These are phyloP conservation scores for Lasioglossum morio DNA, from an alignment of 2,888 invertebrate species.

Conservation along the genomic window DNA sequence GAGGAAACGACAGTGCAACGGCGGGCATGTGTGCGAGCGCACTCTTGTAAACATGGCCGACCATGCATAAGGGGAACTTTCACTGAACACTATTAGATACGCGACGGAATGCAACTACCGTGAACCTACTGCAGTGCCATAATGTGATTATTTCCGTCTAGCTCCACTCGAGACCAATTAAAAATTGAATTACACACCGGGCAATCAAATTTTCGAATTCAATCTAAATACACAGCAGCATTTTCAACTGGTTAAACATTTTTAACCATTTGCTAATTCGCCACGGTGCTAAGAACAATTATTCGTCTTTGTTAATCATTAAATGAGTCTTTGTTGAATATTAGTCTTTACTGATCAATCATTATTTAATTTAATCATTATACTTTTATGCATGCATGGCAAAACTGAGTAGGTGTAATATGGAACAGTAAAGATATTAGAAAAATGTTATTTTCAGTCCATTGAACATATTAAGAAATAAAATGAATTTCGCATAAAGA, in stretches of 20 bases:
- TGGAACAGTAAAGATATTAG: too few relatives aligned
- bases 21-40: slow-evolving; percentile 64
- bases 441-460: too few relatives aligned
- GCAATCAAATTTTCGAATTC: neutral
- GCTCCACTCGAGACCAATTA: slow-evolving; percentile 19
- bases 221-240: neutral
- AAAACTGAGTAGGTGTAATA: too few relatives aligned
- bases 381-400: too few relatives aligned
- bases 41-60: slow-evolving; percentile 78
- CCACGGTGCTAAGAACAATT: neutral
- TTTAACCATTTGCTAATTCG: too few relatives aligned
- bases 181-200: neutral
- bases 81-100: slow-evolving; percentile 84
- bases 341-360: too few relatives aligned
- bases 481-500: too few relatives aligned
- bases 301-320: neutral
- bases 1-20: slow-evolving; percentile 47
- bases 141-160: slow-evolving; percentile 42
- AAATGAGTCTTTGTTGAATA: neutral
- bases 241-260: neutral
- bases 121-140: slow-evolving; percentile 74
- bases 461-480: too few relatives aligned
- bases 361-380: too few relatives aligned
- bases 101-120: slow-evolving; percentile 83
- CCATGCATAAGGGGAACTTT: slow-evolving; percentile 81